Conservation (phyloP, 2,113 vertebrate species). For the Orientallactaga bullata region DNA sequence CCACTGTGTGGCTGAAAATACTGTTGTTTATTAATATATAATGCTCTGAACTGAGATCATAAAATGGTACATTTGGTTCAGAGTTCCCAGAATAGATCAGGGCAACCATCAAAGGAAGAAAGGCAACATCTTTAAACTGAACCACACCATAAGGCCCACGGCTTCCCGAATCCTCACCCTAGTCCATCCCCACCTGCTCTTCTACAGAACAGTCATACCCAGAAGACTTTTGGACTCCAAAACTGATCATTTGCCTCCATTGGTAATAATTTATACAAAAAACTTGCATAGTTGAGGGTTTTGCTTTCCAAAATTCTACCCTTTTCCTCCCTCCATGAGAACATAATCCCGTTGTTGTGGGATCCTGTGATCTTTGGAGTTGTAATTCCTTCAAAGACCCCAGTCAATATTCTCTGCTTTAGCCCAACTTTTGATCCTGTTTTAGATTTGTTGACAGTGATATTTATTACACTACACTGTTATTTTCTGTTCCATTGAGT, state of each 20-base stretch:
- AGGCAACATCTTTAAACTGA: not conserved
- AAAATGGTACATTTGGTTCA: not conserved
- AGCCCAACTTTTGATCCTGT: not conserved
- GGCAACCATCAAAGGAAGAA: not conserved
- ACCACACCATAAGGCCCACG: not conserved
- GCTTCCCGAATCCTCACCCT: not conserved
- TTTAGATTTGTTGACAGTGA: not conserved
- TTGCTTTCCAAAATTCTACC: not conserved
- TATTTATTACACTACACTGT: not conserved
- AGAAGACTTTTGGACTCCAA: not conserved
- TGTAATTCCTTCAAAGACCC: not conserved
- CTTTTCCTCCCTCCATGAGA: not conserved
- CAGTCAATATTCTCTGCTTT: not conserved
- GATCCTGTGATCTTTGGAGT: not conserved
- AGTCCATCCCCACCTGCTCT: not conserved
- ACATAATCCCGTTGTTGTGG: no score
- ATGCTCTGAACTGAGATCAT: not conserved
- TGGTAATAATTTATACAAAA: not conserved
- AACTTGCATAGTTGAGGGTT: not conserved
- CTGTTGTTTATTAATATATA: not conserved
- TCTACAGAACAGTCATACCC: not conserved
- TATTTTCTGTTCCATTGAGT: conserved; percentile 5
- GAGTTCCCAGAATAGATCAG: not conserved
- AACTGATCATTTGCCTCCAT: not conserved
- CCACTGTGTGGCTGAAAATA: not conserved